Percentiles rank a stretch among this genome's conserved stretches.
These are phyloP conservation scores for Lepidochrysops patricia DNA, from an alignment of 2,888 invertebrate genomes.

Conservation along the genomic window DNA sequence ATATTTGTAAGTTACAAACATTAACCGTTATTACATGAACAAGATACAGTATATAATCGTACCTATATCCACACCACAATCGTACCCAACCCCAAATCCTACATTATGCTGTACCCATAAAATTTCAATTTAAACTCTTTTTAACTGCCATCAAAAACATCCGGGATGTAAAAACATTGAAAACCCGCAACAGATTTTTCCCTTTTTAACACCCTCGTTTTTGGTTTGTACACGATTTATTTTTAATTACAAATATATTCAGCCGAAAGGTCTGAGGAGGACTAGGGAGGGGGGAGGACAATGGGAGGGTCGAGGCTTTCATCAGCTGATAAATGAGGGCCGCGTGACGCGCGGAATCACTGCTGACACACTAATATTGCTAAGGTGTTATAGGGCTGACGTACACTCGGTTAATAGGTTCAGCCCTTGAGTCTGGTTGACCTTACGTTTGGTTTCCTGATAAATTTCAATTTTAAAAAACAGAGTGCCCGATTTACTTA, in stretches of 20 bases:
- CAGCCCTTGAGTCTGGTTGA: no score
- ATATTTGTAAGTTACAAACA: no score
- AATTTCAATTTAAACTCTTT: no score
- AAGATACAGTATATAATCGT: no score
- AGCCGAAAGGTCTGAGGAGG: neutral
- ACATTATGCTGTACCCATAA: no score
- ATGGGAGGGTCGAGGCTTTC: conserved; percentile 32
- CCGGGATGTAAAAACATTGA: neutral
- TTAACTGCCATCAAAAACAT: neutral
- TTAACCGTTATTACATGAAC: no score
- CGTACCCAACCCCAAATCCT: no score
- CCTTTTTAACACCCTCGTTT: neutral
- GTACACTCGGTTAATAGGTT: neutral
- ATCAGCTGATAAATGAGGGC: conserved; percentile 46
- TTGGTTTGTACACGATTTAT: neutral
- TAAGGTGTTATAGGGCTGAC: neutral
- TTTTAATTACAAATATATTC: conserved; percentile 9
- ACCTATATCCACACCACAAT: no score
- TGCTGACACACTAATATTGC: conserved; percentile 18
- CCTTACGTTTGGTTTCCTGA: no score
- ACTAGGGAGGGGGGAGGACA: neutral
- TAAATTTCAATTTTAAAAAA: no score
- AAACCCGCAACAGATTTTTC: neutral
- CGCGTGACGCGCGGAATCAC: conserved; percentile 49
- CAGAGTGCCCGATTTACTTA: no score